Conservation (phyloP, 2,797 vertebrate species). For the Apogon hyalosoma region DNA sequence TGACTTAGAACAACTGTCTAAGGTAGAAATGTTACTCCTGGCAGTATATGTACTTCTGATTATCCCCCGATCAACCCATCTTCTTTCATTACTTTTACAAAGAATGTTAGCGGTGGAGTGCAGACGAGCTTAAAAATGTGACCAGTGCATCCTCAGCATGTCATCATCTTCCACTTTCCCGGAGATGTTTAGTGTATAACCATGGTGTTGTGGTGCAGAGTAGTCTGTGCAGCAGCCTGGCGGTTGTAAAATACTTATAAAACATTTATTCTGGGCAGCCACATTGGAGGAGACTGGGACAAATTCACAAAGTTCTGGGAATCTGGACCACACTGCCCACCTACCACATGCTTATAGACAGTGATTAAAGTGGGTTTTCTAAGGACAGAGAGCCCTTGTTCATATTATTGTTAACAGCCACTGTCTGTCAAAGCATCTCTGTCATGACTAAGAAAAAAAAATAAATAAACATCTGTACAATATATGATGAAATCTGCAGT, state of each 20-base stretch:
- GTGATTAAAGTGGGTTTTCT: too few relatives aligned
- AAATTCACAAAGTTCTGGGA: constrained; percentile 20
- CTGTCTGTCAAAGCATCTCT: too few relatives aligned
- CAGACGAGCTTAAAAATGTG: neutral
- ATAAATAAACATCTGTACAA: too few relatives aligned
- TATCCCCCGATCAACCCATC: neutral
- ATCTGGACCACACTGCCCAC: constrained; percentile 3
- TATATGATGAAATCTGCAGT: too few relatives aligned
- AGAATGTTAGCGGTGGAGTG: neutral
- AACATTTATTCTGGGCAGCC: constrained; percentile 16
- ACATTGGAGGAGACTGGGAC: constrained; percentile 10
- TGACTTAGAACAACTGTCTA: neutral
- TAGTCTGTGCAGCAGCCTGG: neutral
- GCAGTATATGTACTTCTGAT: neutral
- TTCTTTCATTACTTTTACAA: neutral
- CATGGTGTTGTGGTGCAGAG: neutral
- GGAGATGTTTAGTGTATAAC: neutral
- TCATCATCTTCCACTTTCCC: constrained; percentile 1
- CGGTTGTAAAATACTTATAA: constrained; percentile 1
- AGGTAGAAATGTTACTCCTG: neutral
- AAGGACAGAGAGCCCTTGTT: too few relatives aligned
- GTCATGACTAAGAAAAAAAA: too few relatives aligned
- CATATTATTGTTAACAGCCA: too few relatives aligned
- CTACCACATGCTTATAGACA: neutral
- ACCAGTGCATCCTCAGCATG: neutral